Conservation (phyloP, 2,113 vertebrate species). For the Hassar affinis region DNA sequence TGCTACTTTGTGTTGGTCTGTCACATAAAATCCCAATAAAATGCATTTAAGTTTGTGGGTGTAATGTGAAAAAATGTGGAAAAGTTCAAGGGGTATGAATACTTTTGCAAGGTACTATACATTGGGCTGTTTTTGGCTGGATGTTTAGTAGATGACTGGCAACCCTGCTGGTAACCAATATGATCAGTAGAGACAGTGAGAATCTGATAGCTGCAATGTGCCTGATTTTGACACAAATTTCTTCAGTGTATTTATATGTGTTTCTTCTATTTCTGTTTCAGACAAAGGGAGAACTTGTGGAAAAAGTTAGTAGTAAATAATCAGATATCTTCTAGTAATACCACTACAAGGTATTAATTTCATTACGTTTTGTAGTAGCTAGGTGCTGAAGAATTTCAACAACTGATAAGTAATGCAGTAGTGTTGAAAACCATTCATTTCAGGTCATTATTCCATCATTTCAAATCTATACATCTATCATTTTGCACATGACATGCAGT, state of each 20-base stretch:
- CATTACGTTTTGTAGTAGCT: neutral
- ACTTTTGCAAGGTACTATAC: too few species aligned
- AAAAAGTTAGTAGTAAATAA: neutral
- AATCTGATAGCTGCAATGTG: neutral
- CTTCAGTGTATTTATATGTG: neutral
- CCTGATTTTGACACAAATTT: neutral
- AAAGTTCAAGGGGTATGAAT: too few species aligned
- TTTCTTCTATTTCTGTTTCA: neutral
- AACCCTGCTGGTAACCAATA: neutral
- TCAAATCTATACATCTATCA: neutral
- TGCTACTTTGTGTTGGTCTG: too few species aligned
- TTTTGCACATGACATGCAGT: neutral
- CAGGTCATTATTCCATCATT: neutral
- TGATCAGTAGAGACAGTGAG: neutral
- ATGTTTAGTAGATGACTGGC: neutral
- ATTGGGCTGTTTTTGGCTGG: neutral
- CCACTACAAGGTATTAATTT: neutral
- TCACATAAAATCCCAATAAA: too few species aligned
- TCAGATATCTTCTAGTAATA: neutral
- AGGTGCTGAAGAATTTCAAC: neutral
- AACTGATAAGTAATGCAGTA: neutral
- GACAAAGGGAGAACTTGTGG: neutral
- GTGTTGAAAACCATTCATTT: neutral
- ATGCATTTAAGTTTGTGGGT: too few species aligned
- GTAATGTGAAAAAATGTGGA: too few species aligned